Percentiles rank a stretch among this genome's conserved stretches.
Conservation (phyloP, 2,797 vertebrate species). For the Podargus strigoides region DNA sequence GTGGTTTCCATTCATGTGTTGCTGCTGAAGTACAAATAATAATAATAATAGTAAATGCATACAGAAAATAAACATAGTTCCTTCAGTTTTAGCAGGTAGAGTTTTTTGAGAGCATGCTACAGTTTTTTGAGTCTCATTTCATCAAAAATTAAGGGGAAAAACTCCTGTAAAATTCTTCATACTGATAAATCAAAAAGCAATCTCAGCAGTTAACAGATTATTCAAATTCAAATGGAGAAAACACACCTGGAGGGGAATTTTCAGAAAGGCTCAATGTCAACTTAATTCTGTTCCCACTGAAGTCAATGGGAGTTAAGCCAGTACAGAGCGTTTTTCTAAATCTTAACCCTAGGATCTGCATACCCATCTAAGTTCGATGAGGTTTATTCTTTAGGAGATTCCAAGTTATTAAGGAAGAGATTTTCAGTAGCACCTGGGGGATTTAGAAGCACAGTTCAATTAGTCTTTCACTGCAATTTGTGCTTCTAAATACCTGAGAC, state of each 20-base stretch:
- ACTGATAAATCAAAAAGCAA: constrained; percentile 42
- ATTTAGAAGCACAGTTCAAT: constrained; percentile 64
- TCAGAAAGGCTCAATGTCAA: constrained; percentile 57
- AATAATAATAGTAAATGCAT: not conserved
- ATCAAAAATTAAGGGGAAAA: constrained; percentile 18
- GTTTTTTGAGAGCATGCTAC: not conserved
- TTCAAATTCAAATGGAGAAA: constrained; percentile 46
- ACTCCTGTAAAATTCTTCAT: not conserved
- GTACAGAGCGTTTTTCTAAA: constrained; percentile 14
- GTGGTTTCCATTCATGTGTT: not conserved
- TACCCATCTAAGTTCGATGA: constrained; percentile 45
- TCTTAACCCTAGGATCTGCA: constrained; percentile 52
- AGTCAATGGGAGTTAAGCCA: constrained; percentile 57
- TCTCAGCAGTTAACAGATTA: constrained; percentile 59
- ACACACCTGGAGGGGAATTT: constrained; percentile 57
- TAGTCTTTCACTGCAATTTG: constrained; percentile 53
- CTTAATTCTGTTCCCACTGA: constrained; percentile 49
- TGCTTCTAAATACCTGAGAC: constrained; percentile 64
- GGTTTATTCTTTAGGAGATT: constrained; percentile 58
- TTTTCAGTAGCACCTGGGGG: constrained; percentile 57
- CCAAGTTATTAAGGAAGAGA: constrained; percentile 53
- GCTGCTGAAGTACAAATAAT: not conserved
- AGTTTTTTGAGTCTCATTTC: not conserved
- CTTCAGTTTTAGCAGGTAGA: not conserved
- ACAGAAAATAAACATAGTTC: not conserved